Evolutionary conservation across 2,797 vertebrate genomes (phyloP).

Genomic region (Amniataba percoides): DNA sequence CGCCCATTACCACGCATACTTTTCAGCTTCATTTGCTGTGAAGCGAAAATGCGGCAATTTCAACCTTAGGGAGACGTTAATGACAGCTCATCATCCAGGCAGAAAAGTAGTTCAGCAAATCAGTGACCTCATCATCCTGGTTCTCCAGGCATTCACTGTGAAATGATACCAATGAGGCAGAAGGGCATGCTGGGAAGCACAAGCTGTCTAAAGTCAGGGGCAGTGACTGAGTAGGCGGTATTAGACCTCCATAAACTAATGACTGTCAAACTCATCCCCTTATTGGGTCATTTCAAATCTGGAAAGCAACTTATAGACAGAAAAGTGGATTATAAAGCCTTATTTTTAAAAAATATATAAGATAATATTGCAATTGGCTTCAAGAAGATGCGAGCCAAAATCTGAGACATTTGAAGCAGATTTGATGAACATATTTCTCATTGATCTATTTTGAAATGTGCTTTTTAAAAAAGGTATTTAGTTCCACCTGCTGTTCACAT

Average conservation of each 20-base stretch:
- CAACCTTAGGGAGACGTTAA: slow-evolving; percentile 37
- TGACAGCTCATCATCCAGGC: slow-evolving; percentile 57
- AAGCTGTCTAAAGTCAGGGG: slow-evolving; percentile 29
- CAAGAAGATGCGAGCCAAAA: neutral
- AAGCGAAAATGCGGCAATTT: slow-evolving; percentile 61
- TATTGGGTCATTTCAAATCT: neutral
- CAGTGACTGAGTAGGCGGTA: neutral
- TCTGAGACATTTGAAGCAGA: neutral
- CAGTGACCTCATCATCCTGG: slow-evolving; percentile 51
- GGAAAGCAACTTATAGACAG: neutral
- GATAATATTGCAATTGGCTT: neutral
- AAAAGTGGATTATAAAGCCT: neutral
- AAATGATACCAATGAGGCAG: slow-evolving; percentile 49
- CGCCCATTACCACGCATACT: slow-evolving; percentile 45
- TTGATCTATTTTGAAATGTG: neutral
- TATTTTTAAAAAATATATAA: neutral
- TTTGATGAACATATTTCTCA: neutral
- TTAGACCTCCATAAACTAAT: slow-evolving; percentile 13
- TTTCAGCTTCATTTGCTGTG: slow-evolving; percentile 62
- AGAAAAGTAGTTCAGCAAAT: slow-evolving; percentile 58
- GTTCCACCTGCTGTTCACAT: slow-evolving; percentile 74
- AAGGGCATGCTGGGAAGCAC: slow-evolving; percentile 39
- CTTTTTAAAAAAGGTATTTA: slow-evolving; percentile 38
- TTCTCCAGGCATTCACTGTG: slow-evolving; percentile 51
- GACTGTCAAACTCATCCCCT: neutral